Conservation (phyloP, 1,140 invertebrate species). For the Drosophila yakuba region DNA sequence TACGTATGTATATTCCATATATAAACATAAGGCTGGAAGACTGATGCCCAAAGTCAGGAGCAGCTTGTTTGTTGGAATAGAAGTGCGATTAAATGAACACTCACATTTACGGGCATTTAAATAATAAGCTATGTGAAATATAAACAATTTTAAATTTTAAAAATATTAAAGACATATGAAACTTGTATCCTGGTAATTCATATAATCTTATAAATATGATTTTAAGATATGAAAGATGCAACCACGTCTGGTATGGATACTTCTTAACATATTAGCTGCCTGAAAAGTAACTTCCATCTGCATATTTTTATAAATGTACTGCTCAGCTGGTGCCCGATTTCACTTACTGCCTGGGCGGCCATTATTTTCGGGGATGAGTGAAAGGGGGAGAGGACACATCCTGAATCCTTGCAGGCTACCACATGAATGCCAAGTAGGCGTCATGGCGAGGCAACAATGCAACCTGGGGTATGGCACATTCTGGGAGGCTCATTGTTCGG, state of each 20-base stretch:
- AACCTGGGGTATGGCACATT: constrained; percentile 29
- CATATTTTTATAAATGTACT: not conserved
- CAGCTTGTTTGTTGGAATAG: constrained; percentile 35
- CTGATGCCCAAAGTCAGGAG: constrained; percentile 46
- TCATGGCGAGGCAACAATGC: constrained; percentile 25
- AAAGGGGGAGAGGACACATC: not conserved
- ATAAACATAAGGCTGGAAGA: constrained; percentile 17
- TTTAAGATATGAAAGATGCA: too few species aligned
- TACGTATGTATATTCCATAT: not conserved
- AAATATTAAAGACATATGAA: too few species aligned
- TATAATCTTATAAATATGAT: too few species aligned
- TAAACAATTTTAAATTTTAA: too few species aligned
- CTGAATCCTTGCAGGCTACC: constrained; percentile 6
- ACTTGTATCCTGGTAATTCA: too few species aligned
- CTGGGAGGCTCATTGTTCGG: constrained; percentile 71
- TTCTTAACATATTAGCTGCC: not conserved
- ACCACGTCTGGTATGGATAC: too few species aligned
- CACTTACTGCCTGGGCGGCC: constrained; percentile 20
- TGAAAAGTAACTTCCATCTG: not conserved
- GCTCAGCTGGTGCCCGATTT: constrained; percentile 26
- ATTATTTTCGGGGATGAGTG: constrained; percentile 23
- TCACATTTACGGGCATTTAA: not conserved
- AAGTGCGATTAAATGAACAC: constrained; percentile 14
- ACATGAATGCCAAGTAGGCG: constrained; percentile 48
- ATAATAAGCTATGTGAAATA: too few species aligned